phyloP scores from a whole-genome alignment of 2,888 invertebrate genomes.

The Teleiodes luculella region DNA sequence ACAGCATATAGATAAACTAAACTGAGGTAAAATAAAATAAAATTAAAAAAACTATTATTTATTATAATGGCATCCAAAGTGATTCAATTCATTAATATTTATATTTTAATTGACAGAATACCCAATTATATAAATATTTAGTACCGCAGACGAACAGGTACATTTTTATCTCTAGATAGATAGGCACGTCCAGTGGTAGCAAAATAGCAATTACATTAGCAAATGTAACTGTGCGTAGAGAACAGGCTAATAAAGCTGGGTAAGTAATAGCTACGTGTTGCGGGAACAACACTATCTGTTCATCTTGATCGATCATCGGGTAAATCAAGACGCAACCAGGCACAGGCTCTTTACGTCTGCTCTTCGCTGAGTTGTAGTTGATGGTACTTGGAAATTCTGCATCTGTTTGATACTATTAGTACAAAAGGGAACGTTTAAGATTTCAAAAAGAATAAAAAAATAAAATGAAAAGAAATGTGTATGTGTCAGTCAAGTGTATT shows the following conservation, averaged over 20 bases:
- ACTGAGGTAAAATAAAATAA: no score
- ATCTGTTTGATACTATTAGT: neutral
- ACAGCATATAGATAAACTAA: no score
- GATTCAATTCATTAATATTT: no score
- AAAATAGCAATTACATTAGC: constrained; percentile 6
- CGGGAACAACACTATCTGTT: neutral
- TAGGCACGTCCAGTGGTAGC: constrained; percentile 3
- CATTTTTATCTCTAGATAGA: neutral
- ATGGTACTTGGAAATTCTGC: neutral
- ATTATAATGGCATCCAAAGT: no score
- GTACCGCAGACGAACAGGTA: neutral
- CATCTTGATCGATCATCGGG: constrained; percentile 3
- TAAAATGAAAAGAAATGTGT: no score
- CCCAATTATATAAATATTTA: no score
- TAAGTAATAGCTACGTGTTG: constrained; percentile 18
- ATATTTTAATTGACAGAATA: no score
- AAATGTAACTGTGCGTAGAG: constrained; percentile 20
- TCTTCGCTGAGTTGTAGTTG: neutral
- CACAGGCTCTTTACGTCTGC: neutral
- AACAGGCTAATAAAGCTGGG: constrained; percentile 23
- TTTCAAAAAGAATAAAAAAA: no score
- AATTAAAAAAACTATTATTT: no score
- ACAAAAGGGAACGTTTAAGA: neutral
- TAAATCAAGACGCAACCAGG: no score
- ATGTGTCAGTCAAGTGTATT: no score